phyloP scores from a whole-genome alignment of 2,797 vertebrate genomes.

The Eleutherodactylus coqui region DNA sequence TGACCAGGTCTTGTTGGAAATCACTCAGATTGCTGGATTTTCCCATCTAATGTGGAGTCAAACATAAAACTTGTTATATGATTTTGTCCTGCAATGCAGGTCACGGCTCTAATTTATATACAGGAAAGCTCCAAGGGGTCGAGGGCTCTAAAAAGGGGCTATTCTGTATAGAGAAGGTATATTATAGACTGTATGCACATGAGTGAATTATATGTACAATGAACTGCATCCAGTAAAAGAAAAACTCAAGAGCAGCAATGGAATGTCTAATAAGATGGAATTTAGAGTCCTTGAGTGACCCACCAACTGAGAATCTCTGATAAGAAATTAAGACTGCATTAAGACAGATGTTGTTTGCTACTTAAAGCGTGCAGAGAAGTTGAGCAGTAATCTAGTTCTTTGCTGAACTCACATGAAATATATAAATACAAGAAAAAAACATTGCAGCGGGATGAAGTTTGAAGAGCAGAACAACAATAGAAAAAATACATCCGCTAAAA shows the following conservation, averaged over 20 bases:
- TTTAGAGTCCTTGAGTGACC: conserved; percentile 31
- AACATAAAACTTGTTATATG: too few species aligned
- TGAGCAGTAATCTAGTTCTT: conserved; percentile 35
- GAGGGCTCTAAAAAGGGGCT: too few species aligned
- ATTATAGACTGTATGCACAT: not conserved
- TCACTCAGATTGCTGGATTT: too few species aligned
- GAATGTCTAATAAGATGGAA: conserved; percentile 9
- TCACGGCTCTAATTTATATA: too few species aligned
- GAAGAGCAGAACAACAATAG: not conserved
- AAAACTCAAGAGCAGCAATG: not conserved
- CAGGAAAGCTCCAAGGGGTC: too few species aligned
- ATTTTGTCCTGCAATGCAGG: too few species aligned
- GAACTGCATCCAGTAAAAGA: not conserved
- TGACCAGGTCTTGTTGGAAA: too few species aligned
- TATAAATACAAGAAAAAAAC: not conserved
- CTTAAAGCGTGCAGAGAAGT: conserved; percentile 18
- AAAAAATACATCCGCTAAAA: not conserved
- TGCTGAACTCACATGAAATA: not conserved
- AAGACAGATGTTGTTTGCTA: conserved; percentile 44
- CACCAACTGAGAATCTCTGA: conserved; percentile 30
- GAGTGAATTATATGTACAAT: not conserved
- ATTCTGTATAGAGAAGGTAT: not conserved
- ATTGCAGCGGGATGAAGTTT: not conserved
- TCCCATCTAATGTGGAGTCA: too few species aligned
- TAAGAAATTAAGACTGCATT: conserved; percentile 33